Evolutionary conservation across 2,113 vertebrate species (phyloP), one percentile per base, ranked within the genome.

Genomic region (Motacilla alba): DNA sequence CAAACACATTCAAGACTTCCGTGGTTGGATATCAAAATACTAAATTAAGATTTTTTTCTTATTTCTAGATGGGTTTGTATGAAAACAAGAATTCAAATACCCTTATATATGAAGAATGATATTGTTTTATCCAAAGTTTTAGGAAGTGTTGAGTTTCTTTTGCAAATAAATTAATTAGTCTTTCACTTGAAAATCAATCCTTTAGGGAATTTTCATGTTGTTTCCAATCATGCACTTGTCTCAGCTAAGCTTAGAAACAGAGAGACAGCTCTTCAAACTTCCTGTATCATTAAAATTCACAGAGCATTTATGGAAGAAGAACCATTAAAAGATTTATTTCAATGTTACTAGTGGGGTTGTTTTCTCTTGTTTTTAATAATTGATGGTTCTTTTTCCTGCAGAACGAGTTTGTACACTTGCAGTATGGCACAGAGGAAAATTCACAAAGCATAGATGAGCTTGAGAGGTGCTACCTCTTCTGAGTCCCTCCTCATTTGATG

Each of bases 301-400:
- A 67, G 68, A 90, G 43, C 27, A 81, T 59, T 85, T 90, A 70
- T 37, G 11, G 41, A 58, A 85, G 73, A 95, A 58, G 39, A 83
- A 44, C 27, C 56, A 86, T 84, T 83, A 75, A 78, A 92, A 95
- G 46, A 88, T 87, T 93, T 73, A 82, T 91, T 95, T 85, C 46
- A 83, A 0, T 67, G 56, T 67, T 93, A 90, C 17, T 74, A 11
- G 24, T 55, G 16, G 39, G 9, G 6, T 33, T 63, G 7, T 82
- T 95, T 74, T 20, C 27, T 73, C 70, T 83, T 6, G 1, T 27
- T 90, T 89, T 93, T 77, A 94, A 85, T 90, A 91, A 75, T 69
- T 62, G n/a, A 87, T 91, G 17, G 1, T 8, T 31, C 33, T 14
- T 46, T 55, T 43, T 59, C 52, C 55, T 81, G 31, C n/a, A 74